Conservation (phyloP, 37 sponge, comb jelly and placozoan genomes). For the Chondrilla cf. caribensis region DNA sequence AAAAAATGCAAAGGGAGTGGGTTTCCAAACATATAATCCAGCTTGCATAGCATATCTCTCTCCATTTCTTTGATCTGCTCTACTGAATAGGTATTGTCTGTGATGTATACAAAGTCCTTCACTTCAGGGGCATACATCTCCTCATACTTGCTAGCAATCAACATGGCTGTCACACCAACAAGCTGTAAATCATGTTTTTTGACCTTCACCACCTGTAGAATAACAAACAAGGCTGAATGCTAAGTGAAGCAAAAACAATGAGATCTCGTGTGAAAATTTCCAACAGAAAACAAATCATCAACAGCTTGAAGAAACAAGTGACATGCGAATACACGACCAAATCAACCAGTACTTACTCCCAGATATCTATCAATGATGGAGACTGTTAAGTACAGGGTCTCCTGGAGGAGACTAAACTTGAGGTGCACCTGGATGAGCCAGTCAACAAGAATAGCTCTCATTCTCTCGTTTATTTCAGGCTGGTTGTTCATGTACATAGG, state of each 20-base stretch:
- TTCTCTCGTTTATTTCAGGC: slow-evolving; percentile 74
- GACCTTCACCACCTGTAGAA: slow-evolving; percentile 34
- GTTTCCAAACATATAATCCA: slow-evolving; percentile 86
- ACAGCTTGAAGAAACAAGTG: not conserved
- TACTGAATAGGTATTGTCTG: slow-evolving; percentile 87
- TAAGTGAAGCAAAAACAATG: too few relatives aligned
- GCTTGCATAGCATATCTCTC: slow-evolving; percentile 61
- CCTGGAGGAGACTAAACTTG: slow-evolving; percentile 84
- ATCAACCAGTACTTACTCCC: slow-evolving; percentile 30
- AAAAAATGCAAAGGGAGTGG: slow-evolving; percentile 96
- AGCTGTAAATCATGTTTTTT: slow-evolving; percentile 84
- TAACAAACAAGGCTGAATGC: not conserved
- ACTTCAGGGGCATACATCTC: slow-evolving; percentile 98
- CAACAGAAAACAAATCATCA: too few relatives aligned
- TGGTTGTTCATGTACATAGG: slow-evolving; percentile 71
- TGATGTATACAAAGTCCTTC: slow-evolving; percentile 94
- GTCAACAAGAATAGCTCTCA: slow-evolving; percentile 91
- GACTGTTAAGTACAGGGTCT: slow-evolving; percentile 89
- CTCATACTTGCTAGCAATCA: slow-evolving; percentile 98
- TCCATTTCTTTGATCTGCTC: slow-evolving; percentile 88
- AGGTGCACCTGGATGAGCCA: slow-evolving; percentile 96
- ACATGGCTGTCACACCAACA: slow-evolving; percentile 96
- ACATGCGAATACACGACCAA: not conserved
- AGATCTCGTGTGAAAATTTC: too few relatives aligned
- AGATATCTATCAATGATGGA: slow-evolving; percentile 94